Evolutionary conservation across 2,888 invertebrate species (phyloP), one percentile per base, ranked within the genome.

Genomic region (Xestoiulus laeticollis): DNA sequence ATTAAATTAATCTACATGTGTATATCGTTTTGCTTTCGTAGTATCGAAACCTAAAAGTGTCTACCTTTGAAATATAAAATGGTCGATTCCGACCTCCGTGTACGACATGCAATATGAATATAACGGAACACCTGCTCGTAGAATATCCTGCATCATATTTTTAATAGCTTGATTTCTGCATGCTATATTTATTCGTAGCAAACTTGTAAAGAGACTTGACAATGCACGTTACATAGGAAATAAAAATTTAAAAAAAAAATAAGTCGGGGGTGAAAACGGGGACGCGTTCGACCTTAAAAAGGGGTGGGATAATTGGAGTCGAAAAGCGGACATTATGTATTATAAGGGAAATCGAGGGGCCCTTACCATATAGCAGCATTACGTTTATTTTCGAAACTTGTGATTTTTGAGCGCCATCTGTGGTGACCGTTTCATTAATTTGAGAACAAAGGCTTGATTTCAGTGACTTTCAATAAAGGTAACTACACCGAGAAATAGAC

Each of bases 81-180:
- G 82, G 82, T 82, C n/a, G 82, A 82, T 19, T 82, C 82, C 82
- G 82, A 82, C 82, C 82, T 82, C 82, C 82, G 82, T 12, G 22
- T n/a, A 22, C 32, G 32, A 82, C 32, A 82, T 12, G 32, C 82
- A 82, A 82, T 82, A 22, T n/a, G 82, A 82, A 82, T n/a, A 82
- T 82, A 82, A 82, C 82, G 82, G 82, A 82, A 82, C 82, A 82
- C 82, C 82, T 82, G 82, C 82, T 32, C 32, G 82, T n/a, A 26
- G 19, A 22, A 82, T 32, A 32, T 32, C 32, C 82, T 82, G 32
- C 82, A 32, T 82, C 82, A 82, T 82, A 82, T 82, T 82, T 82
- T 82, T 30, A 48, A 48, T 48, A 48, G 48, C 48, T 48, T 19
- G 48, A 14, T 48, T 48, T 48, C 48, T 48, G 48, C 14, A 48